These are phyloP conservation scores for Aix galericulata DNA, from an alignment of 2,113 vertebrate species.

Conservation along the genomic window DNA sequence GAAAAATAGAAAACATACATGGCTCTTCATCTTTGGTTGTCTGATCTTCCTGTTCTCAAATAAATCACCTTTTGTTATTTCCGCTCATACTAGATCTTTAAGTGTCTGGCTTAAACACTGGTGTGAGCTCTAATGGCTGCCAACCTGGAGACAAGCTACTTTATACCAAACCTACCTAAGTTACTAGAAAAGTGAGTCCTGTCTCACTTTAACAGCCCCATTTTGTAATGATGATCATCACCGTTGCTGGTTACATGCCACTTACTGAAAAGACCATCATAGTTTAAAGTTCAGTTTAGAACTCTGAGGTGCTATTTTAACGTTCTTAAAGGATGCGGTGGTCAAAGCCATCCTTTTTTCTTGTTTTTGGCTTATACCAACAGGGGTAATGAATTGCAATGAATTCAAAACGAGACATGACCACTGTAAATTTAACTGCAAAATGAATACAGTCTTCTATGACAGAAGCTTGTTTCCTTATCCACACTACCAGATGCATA, in stretches of 20 bases:
- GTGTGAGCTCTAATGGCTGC: constrained; percentile 17
- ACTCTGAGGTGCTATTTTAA: not conserved
- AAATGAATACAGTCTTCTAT: too few species aligned
- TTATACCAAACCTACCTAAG: not conserved
- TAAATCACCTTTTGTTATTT: constrained; percentile 68
- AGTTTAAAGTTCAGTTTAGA: not conserved
- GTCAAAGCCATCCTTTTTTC: not conserved
- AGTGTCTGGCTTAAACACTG: constrained; percentile 56
- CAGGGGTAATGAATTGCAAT: not conserved
- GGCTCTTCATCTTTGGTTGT: constrained; percentile 54
- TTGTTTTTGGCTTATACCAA: not conserved
- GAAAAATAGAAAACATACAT: constrained; percentile 66
- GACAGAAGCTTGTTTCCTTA: not conserved
- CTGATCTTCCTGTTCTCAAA: constrained; percentile 69
- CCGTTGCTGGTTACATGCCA: not conserved
- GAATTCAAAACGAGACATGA: not conserved
- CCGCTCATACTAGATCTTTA: constrained; percentile 54
- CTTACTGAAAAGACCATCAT: not conserved
- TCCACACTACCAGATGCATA: not conserved
- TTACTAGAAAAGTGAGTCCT: not conserved
- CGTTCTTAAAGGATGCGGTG: not conserved
- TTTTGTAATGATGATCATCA: not conserved
- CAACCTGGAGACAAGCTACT: constrained; percentile 39
- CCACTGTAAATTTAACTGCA: too few species aligned
- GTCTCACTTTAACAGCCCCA: not conserved